Evolutionary conservation across 2,797 vertebrate genomes (phyloP), one percentile per base, ranked within the genome.

Genomic region (Hozukius guyotensis): DNA sequence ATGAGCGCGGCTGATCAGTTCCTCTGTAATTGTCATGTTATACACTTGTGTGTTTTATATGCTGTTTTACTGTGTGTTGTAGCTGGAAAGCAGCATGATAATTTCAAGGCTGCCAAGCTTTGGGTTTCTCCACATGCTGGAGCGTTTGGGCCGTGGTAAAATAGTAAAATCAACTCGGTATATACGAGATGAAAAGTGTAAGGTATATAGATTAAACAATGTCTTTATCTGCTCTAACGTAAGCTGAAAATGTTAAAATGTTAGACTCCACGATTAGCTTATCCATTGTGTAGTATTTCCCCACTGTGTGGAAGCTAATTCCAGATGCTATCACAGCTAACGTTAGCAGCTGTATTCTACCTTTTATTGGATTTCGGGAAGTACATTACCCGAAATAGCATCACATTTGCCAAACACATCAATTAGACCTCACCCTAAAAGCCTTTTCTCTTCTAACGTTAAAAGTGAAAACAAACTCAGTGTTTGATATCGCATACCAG

Each of bases 1-100:
- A 72, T 56, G 66, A 72, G 34, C 5, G 1, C 12, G 7, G 66
- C n/a, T 66, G 49, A 84, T 77, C 64, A 76, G 68, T 52, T 80
- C 42, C 34, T 49, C 42, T 38, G 13, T 69, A 46, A 69, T 16
- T 73, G 32, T 77, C 57, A 57, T 36, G 6, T 22, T 53, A 42
- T 72, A 52, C 24, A 36, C 76, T 49, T 57, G 6, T 2, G 20
- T 66, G 20, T 65, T 84, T 77, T 55, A 56, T 53, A 20, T 62
- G 13, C 38, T 61, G 25, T 78, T 86, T 81, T 77, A 67, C 9
- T 57, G 9, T 52, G 57, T 67, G 60, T 49, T 52, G 12, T 22
- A 56, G 11, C 8, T 27, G n/a, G 18, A 52, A 52, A 61, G 49
- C 36, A 75, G 24, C 34, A 53, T 18, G 14, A 27, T 22, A 59